Percentiles rank a stretch among this genome's conserved stretches.
These are phyloP conservation scores for Caenorhabditis virilis DNA, from an alignment of 2,888 invertebrate species.

Conservation along the genomic window DNA sequence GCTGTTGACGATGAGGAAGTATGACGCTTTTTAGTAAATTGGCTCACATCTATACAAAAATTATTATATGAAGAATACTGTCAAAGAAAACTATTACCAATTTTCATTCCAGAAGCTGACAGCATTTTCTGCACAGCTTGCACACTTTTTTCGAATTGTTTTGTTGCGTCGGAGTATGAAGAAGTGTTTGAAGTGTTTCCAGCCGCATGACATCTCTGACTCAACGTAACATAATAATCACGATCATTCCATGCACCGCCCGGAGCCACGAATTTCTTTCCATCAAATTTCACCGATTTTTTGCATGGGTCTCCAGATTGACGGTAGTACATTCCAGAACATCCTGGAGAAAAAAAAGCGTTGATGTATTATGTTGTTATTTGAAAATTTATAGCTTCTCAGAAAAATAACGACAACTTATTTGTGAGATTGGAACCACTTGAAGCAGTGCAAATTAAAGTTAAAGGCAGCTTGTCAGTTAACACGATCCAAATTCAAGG, in stretches of 20 bases:
- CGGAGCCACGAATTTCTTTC: slow-evolving; percentile 55
- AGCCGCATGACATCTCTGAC: slow-evolving; percentile 51
- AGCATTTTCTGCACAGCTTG: slow-evolving; percentile 61
- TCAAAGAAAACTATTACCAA: slow-evolving; percentile 8
- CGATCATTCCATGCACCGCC: slow-evolving; percentile 56
- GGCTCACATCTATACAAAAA: slow-evolving; percentile 15
- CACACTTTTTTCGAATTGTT: slow-evolving; percentile 61
- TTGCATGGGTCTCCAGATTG: slow-evolving; percentile 31
- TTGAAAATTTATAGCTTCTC: background rate
- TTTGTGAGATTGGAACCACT: background rate
- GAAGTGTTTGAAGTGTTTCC: slow-evolving; percentile 17
- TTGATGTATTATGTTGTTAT: too few relatives aligned
- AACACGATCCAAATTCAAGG: too few relatives aligned
- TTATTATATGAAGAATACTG: background rate
- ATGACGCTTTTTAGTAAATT: slow-evolving; percentile 21
- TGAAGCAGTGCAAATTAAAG: too few relatives aligned
- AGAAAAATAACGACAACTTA: slow-evolving; percentile 2
- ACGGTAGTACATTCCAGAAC: slow-evolving; percentile 59
- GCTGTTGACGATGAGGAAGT: slow-evolving; percentile 7
- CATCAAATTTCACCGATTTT: slow-evolving; percentile 56
- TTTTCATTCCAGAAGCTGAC: slow-evolving; percentile 37
- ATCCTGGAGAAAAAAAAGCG: too few relatives aligned
- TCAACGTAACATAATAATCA: slow-evolving; percentile 46
- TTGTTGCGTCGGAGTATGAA: slow-evolving; percentile 56
- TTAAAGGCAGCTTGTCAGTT: too few relatives aligned